Evolutionary conservation across 2,888 invertebrate species (phyloP).

Genomic region (Nymphalis urticae): DNA sequence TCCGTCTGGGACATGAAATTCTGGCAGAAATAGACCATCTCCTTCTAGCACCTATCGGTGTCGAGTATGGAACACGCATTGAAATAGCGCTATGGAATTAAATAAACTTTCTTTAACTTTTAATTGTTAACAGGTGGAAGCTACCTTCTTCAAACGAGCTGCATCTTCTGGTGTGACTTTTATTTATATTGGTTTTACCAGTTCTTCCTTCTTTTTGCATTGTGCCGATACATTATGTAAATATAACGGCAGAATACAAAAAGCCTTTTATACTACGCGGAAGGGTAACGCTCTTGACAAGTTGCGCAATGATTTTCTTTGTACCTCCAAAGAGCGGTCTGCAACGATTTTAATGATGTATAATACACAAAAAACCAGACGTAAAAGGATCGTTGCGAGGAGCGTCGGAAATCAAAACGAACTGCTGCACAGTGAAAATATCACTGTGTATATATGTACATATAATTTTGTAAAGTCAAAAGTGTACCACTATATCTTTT

Average conservation of each 20-base stretch:
- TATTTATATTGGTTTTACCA: no score
- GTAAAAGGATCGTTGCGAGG: slow-evolving; percentile 23
- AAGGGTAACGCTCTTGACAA: slow-evolving; percentile 33
- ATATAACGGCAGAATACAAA: slow-evolving; percentile 13
- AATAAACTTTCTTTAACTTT: no score
- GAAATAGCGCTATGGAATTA: no score
- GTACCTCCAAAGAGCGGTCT: slow-evolving; percentile 22
- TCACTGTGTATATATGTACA: background rate
- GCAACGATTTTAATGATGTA: slow-evolving; percentile 31
- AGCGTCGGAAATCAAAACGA: background rate
- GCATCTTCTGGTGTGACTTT: no score
- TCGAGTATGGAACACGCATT: no score
- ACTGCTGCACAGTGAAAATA: background rate
- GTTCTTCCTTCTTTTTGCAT: no score
- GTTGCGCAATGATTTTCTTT: slow-evolving; percentile 27
- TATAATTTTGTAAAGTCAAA: background rate
- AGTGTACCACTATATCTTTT: no score
- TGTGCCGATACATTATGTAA: slow-evolving; percentile 13
- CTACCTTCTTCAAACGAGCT: no score
- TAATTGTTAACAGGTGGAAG: no score
- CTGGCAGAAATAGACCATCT: no score
- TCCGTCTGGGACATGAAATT: no score
- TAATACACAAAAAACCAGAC: slow-evolving; percentile 24
- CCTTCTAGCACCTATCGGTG: no score
- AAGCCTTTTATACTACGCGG: slow-evolving; percentile 14